A percentile compares a stretch with the other conserved stretches of the same genome.
Conservation (phyloP, 2,113 vertebrate genomes). For the Fukomys damarensis region DNA sequence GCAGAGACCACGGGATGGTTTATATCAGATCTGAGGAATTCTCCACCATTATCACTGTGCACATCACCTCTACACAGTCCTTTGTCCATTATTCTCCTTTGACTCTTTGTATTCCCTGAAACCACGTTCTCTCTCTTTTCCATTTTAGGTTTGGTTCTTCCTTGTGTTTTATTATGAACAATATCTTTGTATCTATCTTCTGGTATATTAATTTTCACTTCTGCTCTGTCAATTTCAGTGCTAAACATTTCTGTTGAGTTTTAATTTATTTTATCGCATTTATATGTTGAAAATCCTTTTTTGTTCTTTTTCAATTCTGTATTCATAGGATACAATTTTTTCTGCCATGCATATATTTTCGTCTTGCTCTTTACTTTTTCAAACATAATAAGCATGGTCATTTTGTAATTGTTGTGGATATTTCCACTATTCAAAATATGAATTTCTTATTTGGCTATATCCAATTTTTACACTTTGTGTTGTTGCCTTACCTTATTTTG, state of each 20-base stretch:
- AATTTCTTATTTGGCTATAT: not conserved
- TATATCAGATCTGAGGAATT: not conserved
- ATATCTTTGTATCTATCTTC: not conserved
- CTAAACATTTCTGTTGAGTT: not conserved
- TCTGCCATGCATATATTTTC: not conserved
- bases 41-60: not conserved
- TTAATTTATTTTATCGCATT: slow-evolving; percentile 26
- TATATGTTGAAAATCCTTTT: not conserved
- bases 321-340: not conserved
- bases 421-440: not conserved
- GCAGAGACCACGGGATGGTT: not conserved
- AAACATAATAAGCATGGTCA: not conserved
- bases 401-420: not conserved
- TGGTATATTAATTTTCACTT: not conserved
- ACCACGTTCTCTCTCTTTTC: not conserved
- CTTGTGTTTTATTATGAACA: not conserved
- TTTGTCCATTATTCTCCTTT: not conserved
- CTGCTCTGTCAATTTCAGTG: not conserved
- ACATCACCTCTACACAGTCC: not conserved
- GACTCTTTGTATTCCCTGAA: not conserved
- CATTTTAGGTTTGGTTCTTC: not conserved
- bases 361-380: not conserved
- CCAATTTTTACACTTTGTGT: not conserved
- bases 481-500: not conserved
- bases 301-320: not conserved